Percentiles rank a stretch among this genome's conserved stretches.
Conservation (phyloP, 1,140 invertebrate species). For the Drosophila burlai region DNA sequence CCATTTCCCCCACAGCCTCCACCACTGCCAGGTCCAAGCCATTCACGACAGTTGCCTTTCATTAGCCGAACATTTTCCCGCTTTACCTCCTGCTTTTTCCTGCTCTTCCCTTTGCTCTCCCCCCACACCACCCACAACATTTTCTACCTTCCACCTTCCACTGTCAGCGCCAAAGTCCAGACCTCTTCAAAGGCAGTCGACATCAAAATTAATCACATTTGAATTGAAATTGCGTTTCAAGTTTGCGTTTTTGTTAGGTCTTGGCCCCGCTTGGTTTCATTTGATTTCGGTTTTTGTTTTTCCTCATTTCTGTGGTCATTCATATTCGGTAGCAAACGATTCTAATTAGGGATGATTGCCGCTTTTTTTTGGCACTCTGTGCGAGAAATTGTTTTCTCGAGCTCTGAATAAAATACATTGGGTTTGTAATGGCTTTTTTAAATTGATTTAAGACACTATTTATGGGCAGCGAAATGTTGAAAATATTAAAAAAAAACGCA, state of each 20-base stretch:
- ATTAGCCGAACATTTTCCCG: conserved; percentile 24
- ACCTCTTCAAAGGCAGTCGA: conserved; percentile 59
- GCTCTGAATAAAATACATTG: background rate
- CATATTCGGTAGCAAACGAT: conserved; percentile 37
- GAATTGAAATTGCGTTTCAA: conserved; percentile 73
- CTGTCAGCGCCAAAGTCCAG: conserved; percentile 18
- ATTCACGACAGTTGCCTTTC: conserved; percentile 34
- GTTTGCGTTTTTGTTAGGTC: conserved; percentile 22
- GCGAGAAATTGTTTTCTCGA: background rate
- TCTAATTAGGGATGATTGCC: conserved; percentile 38
- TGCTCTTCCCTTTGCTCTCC: background rate
- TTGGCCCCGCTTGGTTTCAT: conserved; percentile 31
- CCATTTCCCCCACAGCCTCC: background rate
- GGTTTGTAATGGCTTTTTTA: background rate
- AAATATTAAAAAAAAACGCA: background rate
- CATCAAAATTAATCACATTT: conserved; percentile 77
- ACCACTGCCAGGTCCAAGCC: conserved; percentile 2
- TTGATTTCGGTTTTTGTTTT: conserved; percentile 27
- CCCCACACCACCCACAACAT: background rate
- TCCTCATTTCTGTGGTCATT: conserved; percentile 24
- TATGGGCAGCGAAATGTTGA: background rate
- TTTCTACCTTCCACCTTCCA: conserved; percentile 9
- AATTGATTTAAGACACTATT: background rate
- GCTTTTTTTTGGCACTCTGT: background rate
- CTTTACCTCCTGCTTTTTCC: background rate